Evolutionary conservation across 2,888 invertebrate species (phyloP).

Genomic region (Orthosia incerta): DNA sequence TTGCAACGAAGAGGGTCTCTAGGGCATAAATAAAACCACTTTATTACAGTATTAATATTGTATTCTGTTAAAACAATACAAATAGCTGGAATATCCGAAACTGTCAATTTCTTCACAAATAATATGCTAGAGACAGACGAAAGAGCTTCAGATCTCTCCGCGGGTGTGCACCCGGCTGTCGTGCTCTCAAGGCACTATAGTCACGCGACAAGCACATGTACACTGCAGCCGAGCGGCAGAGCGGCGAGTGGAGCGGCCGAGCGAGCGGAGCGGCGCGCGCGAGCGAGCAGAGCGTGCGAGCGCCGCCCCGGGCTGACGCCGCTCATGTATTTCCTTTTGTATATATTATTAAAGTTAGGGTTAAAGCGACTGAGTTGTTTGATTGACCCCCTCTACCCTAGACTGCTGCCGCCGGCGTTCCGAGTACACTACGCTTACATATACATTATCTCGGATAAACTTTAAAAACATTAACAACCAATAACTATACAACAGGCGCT

Average conservation of each 20-base stretch:
- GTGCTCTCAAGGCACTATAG: constrained; percentile 62
- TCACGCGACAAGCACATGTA: constrained; percentile 33
- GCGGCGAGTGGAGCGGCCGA: constrained; percentile 16
- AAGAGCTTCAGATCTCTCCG: constrained; percentile 54
- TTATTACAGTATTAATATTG: constrained; percentile 63
- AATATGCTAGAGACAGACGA: constrained; percentile 60
- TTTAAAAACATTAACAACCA: constrained; percentile 84
- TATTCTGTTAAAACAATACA: constrained; percentile 65
- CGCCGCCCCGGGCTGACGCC: constrained; percentile 36
- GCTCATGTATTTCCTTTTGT: constrained; percentile 84
- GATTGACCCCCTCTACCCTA: constrained; percentile 55
- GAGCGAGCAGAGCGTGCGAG: not conserved
- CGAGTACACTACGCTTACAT: constrained; percentile 42
- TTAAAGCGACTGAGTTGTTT: constrained; percentile 73
- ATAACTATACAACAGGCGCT: constrained; percentile 68
- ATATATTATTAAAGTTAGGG: constrained; percentile 85
- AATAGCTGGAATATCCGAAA: constrained; percentile 62
- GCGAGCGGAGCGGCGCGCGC: constrained; percentile 13
- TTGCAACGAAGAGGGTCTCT: not conserved
- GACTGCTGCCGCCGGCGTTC: constrained; percentile 18
- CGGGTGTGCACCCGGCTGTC: constrained; percentile 46
- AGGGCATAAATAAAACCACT: constrained; percentile 47
- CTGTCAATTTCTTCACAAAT: constrained; percentile 55
- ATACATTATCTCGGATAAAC: constrained; percentile 74
- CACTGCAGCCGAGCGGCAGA: constrained; percentile 22